Conservation (phyloP, 2,797 vertebrate species). For the Todus mexicanus region DNA sequence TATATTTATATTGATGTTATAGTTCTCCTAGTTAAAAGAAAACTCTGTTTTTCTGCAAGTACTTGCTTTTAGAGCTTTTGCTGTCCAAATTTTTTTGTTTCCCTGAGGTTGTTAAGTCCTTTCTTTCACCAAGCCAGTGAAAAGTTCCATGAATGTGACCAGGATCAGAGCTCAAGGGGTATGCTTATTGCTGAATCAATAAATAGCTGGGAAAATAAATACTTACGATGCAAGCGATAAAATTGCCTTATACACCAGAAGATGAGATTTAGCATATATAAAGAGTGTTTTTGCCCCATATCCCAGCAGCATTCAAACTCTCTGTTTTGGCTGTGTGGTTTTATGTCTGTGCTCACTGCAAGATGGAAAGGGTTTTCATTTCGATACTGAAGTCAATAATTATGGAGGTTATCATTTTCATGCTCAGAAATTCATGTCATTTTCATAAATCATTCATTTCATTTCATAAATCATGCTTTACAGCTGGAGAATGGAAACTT, state of each 20-base stretch:
- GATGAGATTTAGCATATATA: neutral
- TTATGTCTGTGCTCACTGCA: slow-evolving; percentile 5
- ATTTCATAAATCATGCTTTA: slow-evolving; percentile 78
- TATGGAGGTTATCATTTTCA: slow-evolving; percentile 64
- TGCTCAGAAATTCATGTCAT: slow-evolving; percentile 73
- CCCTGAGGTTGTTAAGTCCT: neutral
- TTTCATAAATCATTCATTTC: slow-evolving; percentile 74
- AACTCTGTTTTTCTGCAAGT: neutral
- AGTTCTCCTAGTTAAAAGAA: neutral
- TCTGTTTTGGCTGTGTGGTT: neutral
- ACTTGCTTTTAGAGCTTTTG: neutral
- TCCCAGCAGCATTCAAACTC: neutral
- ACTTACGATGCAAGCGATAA: slow-evolving; percentile 28
- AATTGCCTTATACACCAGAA: slow-evolving; percentile 14
- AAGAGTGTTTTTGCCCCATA: neutral
- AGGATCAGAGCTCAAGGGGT: neutral
- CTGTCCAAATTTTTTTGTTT: neutral
- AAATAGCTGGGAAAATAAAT: slow-evolving; percentile 51
- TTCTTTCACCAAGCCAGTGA: neutral
- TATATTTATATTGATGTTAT: neutral
- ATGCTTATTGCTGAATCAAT: slow-evolving; percentile 22
- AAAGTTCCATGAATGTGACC: neutral
- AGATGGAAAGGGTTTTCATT: slow-evolving; percentile 35
- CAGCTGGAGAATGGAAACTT: slow-evolving; percentile 83
- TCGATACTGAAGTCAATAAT: slow-evolving; percentile 53